These are phyloP conservation scores for zebrafish (Danio rerio) DNA, from an alignment of 2,113 vertebrate genomes.

Conservation along the genomic window GRCz12tu NC_133200.1:18997001-18997500, in stretches of 20 bases:
- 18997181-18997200: slow-evolving; percentile 35
- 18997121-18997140: neutral
- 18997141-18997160: slow-evolving; percentile 15
- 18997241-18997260: slow-evolving; percentile 36
- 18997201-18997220: slow-evolving; percentile 2
- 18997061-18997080: neutral
- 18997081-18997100: slow-evolving; percentile 19
- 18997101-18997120: neutral
- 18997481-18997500: slow-evolving; percentile 17
- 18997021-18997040: neutral
- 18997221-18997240: slow-evolving; percentile 13
- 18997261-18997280: slow-evolving; percentile 41
- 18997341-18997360: neutral
- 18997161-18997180: slow-evolving; percentile 25
- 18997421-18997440: neutral
- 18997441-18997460: neutral
- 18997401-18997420: neutral
- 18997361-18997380: neutral
- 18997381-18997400: neutral
- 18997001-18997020: neutral
- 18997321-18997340: neutral
- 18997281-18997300: slow-evolving; percentile 1
- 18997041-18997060: slow-evolving; percentile 9
- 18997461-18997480: neutral
- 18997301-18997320: neutral